Conservation (phyloP, 2,113 vertebrate species). For the Cheilinus undulatus region DNA sequence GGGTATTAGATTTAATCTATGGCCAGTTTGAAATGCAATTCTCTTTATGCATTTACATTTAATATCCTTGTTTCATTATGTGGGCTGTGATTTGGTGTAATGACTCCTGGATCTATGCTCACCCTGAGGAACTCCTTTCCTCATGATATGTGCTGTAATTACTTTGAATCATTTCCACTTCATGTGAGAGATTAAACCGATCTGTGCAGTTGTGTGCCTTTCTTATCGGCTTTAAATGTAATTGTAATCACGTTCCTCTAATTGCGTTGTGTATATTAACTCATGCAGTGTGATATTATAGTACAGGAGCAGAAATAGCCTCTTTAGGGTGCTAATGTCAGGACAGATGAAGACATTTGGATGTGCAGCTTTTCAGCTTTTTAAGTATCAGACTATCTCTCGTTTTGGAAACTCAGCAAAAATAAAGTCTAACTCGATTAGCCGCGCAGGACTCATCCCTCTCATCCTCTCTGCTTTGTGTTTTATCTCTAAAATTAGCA, state of each 20-base stretch:
- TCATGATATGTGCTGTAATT: slow-evolving; percentile 41
- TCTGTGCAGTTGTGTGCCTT: neutral
- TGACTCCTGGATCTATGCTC: slow-evolving; percentile 10
- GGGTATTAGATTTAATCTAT: slow-evolving; percentile 30
- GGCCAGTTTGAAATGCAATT: neutral
- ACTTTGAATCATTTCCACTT: slow-evolving; percentile 35
- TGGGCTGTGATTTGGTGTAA: slow-evolving; percentile 18
- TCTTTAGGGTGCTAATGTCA: slow-evolving; percentile 29
- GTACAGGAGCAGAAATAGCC: slow-evolving; percentile 3
- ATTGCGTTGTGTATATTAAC: slow-evolving; percentile 41
- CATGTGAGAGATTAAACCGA: slow-evolving; percentile 37
- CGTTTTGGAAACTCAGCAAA: slow-evolving; percentile 44
- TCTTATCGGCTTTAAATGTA: slow-evolving; percentile 32
- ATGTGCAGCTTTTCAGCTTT: neutral
- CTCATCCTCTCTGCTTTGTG: slow-evolving; percentile 13
- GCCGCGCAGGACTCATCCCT: slow-evolving; percentile 16
- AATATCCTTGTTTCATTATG: slow-evolving; percentile 19
- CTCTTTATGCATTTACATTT: slow-evolving; percentile 7
- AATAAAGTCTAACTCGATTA: slow-evolving; percentile 35
- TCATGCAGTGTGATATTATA: neutral
- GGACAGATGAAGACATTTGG: slow-evolving; percentile 19
- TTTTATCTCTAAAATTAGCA: slow-evolving; percentile 32
- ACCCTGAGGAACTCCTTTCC: slow-evolving; percentile 26
- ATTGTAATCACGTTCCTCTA: slow-evolving; percentile 42
- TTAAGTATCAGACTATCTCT: neutral